Evolutionary conservation across 2,888 invertebrate genomes (phyloP), one percentile per base, ranked within the genome.

Genomic region (Apodemia mormo): DNA sequence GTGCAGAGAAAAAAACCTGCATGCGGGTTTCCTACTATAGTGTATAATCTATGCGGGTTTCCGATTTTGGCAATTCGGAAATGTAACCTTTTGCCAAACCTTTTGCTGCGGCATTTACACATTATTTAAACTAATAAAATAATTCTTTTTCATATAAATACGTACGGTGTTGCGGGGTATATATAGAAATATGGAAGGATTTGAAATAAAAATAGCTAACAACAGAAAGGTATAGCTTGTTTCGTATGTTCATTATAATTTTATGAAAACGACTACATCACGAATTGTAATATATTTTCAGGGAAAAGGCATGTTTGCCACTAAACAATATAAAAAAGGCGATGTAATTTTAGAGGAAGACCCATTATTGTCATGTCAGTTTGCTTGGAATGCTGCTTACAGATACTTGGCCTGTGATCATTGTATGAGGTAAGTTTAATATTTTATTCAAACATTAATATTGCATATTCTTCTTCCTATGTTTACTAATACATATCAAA

Each of bases 301-400:
- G 98, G 98, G 98, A 0, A 96, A 96, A 82, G 97, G 97, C 0
- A 90, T 99, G 76, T 96, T 96, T 89, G 96, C 98, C 0, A 95
- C 94, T 2, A 95, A 94, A 78, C 83, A 90, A 33, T 96, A 96
- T 79, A 94, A 95, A 66, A 88, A 94, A 76, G 97, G 96, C 0
- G 97, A 97, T 79, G 90, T 96, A 10, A 96, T 99, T 74, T 95
- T 99, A 77, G 96, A 97, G 86, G 99, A 99, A 85, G 95, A 95
- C 73, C 98, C 99, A 0, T 86, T 99, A 69, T 96, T 98, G 40
- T 97, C 97, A 30, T 96, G 97, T 80, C 99, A 99, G 87, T 99
- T 98, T 88, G 95, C 97, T 8, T 99, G 99, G 99, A 99, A 99
- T 89, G 94, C 95, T 54, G 94, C 96, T 0, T 99, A 97, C 85